A percentile compares a stretch with the other conserved stretches of the same genome.
Conservation (phyloP, 2,797 vertebrate genomes). For the Helicolenus hilgendorfi region DNA sequence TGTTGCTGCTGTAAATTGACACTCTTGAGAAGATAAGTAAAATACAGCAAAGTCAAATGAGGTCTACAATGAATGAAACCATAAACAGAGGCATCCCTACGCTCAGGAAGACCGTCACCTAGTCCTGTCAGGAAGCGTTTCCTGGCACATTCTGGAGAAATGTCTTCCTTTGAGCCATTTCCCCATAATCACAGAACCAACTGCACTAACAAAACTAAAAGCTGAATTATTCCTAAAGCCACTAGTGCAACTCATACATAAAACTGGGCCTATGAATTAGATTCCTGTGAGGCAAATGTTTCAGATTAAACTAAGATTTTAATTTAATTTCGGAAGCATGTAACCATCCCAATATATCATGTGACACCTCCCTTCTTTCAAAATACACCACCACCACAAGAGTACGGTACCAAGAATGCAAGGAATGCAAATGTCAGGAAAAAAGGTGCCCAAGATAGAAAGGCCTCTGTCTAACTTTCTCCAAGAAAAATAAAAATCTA, state of each 20-base stretch:
- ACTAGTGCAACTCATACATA: not conserved
- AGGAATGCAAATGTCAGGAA: conserved; percentile 62
- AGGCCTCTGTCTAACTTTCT: not conserved
- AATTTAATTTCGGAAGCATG: conserved; percentile 46
- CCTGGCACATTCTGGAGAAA: conserved; percentile 76
- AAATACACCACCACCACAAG: conserved; percentile 29
- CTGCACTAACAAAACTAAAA: not conserved
- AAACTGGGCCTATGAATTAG: not conserved
- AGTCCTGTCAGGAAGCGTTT: conserved; percentile 80
- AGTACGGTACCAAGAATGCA: conserved; percentile 52
- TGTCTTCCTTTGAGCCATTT: conserved; percentile 67
- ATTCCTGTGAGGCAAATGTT: conserved; percentile 15
- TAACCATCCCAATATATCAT: conserved; percentile 55
- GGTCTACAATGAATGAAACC: conserved; percentile 17
- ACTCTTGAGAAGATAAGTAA: not conserved
- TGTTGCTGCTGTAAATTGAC: not conserved
- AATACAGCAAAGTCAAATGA: not conserved
- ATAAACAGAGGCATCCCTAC: conserved; percentile 53
- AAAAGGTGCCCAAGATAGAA: conserved; percentile 38
- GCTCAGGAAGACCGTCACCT: conserved; percentile 77
- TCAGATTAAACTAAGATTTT: conserved; percentile 41
- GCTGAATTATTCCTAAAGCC: conserved; percentile 4
- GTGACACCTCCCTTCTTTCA: conserved; percentile 41
- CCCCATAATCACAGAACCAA: not conserved
- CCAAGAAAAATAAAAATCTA: conserved; percentile 9